Evolutionary conservation across 1,140 invertebrate genomes (phyloP).

Genomic region (Grapholita molesta): DNA sequence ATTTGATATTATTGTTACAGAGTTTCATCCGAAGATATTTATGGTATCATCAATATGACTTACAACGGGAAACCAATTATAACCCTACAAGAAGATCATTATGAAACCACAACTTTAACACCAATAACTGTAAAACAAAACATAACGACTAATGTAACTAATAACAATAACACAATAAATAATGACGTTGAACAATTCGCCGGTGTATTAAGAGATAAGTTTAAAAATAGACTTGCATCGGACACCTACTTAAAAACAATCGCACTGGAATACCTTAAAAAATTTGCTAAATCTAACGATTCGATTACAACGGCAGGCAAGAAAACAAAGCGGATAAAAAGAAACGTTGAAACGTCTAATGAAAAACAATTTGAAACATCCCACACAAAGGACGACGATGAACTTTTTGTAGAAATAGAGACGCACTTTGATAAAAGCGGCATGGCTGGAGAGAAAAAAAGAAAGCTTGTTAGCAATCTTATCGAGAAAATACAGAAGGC

Average conservation of each 20-base stretch:
- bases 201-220: background rate
- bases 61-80: slow-evolving; percentile 53
- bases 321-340: slow-evolving; percentile 44
- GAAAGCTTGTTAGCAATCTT: slow-evolving; percentile 52
- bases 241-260: slow-evolving; percentile 36
- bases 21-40: slow-evolving; percentile 32
- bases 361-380: slow-evolving; percentile 29
- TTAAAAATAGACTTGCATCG: background rate
- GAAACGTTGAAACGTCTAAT: slow-evolving; percentile 31
- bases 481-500: slow-evolving; percentile 66
- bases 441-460: slow-evolving; percentile 55
- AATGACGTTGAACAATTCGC: slow-evolving; percentile 2
- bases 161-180: slow-evolving; percentile 19
- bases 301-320: slow-evolving; percentile 20
- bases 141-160: background rate
- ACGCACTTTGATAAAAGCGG: slow-evolving; percentile 64
- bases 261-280: slow-evolving; percentile 44
- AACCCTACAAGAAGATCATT: slow-evolving; percentile 21
- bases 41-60: slow-evolving; percentile 48
- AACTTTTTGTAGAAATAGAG: slow-evolving; percentile 68
- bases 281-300: slow-evolving; percentile 27
- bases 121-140: background rate
- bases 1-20: slow-evolving; percentile 29
- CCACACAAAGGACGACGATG: slow-evolving; percentile 46
- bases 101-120: background rate